These are phyloP conservation scores for Arremon aurantiirostris DNA, from an alignment of 2,797 vertebrate genomes.

Conservation along the genomic window DNA sequence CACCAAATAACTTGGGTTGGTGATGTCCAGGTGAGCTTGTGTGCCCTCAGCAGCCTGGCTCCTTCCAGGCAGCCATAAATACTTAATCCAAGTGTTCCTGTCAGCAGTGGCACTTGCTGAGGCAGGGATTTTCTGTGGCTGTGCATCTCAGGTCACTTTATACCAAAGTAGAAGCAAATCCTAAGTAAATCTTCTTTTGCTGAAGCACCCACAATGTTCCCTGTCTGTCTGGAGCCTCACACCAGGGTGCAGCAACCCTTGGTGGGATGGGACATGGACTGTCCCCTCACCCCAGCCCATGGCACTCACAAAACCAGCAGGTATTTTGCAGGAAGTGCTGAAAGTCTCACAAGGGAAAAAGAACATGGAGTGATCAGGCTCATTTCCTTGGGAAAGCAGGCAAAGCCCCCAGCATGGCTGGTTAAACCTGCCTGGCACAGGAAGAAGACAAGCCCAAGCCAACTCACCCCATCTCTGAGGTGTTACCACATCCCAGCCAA, in stretches of 20 bases:
- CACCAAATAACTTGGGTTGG: background rate
- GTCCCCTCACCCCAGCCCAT: background rate
- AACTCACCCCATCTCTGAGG: background rate
- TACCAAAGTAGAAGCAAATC: background rate
- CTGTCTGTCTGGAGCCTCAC: background rate
- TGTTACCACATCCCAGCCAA: background rate
- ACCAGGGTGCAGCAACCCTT: background rate
- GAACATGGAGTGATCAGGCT: background rate
- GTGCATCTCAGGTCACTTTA: background rate
- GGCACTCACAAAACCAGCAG: background rate
- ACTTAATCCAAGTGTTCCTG: background rate
- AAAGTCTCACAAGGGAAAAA: background rate
- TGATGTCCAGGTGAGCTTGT: background rate
- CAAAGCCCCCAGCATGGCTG: background rate
- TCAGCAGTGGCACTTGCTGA: background rate
- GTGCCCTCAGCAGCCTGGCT: background rate
- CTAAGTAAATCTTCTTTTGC: background rate
- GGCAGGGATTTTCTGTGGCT: background rate
- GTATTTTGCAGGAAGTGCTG: background rate
- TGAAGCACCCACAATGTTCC: fast-evolving
- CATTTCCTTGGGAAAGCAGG: background rate
- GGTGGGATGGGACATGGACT: background rate
- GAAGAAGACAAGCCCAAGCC: background rate
- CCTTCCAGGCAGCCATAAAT: background rate
- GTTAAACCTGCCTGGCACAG: background rate